Evolutionary conservation across 1,140 invertebrate genomes (phyloP), one percentile per base, ranked within the genome.

Genomic region (Anastrepha ludens): DNA sequence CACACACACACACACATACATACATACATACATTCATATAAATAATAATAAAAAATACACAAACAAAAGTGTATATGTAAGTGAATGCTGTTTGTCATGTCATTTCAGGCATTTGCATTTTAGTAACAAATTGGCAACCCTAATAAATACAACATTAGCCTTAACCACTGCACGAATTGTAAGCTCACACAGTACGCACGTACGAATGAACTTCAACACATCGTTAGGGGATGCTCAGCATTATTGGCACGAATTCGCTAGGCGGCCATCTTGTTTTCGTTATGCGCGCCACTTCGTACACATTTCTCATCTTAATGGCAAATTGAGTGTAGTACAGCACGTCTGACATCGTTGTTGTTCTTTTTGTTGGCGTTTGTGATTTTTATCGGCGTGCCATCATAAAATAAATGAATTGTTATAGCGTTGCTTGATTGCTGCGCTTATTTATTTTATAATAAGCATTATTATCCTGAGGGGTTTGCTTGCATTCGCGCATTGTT

Each of bases 361-460:
- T 7, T 20, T n/a, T 86, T 85, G 85, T 78, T 74, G 64, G 55
- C 58, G 62, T 86, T 88, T 86, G 87, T 88, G 74, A 87, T 88
- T 85, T 86, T 88, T 87, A 78, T 88, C 74, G 67, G 87, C 89
- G 81, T 88, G 89, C 88, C 87, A 87, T 92, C 91, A 92, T 92
- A 91, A 92, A 92, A 91, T 92, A 92, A 92, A 92, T 92, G 91
- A 92, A 92, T 92, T 92, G 91, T 92, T 92, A 91, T 91, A 92
- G 91, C 89, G 88, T 87, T 86, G 90, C 90, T 90, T 91, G 91
- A 92, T 92, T 92, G 91, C 91, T 81, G 88, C 90, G 90, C 74
- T 91, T 91, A 90, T 91, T 91, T 92, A 90, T 90, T 89, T 91
- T 88, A 91, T 91, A 91, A 91, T 90, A 90, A 91, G 90, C 89